These are phyloP conservation scores for Bradysia coprophila DNA, from an alignment of 1,140 invertebrate genomes.

Conservation along the genomic window DNA sequence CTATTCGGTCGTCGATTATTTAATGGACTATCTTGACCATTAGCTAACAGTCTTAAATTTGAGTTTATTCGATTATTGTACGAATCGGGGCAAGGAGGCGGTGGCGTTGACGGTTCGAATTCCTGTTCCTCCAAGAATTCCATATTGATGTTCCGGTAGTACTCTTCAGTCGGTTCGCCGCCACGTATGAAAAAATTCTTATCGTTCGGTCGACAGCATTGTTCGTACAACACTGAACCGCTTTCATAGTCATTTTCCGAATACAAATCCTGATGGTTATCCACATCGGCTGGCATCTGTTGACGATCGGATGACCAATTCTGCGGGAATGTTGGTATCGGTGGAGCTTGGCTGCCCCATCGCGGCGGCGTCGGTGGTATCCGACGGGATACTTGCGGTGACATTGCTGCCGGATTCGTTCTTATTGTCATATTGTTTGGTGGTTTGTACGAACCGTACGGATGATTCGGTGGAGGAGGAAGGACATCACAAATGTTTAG, in stretches of 20 bases:
- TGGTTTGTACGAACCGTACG: constrained; percentile 1
- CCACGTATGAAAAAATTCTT: constrained; percentile 1
- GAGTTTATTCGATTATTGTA: background rate
- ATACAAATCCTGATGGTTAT: background rate
- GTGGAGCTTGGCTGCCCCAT: constrained; percentile 1
- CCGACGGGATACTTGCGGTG: constrained; percentile 2
- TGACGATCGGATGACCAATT: constrained; percentile 1
- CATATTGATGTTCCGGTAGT: constrained; percentile 6
- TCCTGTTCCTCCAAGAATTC: constrained; percentile 5
- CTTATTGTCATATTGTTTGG: constrained; percentile 6
- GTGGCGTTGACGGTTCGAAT: constrained; percentile 3
- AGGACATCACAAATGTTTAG: constrained; percentile 4
- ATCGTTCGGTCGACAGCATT: constrained; percentile 5
- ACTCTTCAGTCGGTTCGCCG: constrained; percentile 5
- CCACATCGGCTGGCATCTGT: background rate
- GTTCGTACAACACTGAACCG: constrained; percentile 27
- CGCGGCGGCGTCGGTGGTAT: background rate
- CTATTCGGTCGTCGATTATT: background rate
- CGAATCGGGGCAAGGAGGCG: constrained; percentile 1
- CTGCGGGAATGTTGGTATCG: constrained; percentile 4
- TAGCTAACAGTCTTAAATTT: background rate
- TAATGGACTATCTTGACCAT: background rate
- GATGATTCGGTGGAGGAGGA: constrained; percentile 4
- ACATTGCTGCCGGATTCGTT: constrained; percentile 5
- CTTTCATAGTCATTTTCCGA: constrained; percentile 30